A percentile compares a stretch with the other conserved stretches of the same genome.
These are phyloP conservation scores for zebrafish (Danio rerio) DNA, from an alignment of 2,113 vertebrate genomes.

Conservation along the genomic window GRCz12tu NC_133177.1:43620001-43620500, in stretches of 20 bases:
- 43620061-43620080: too few relatives aligned
- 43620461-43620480: conserved; percentile 52
- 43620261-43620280: background rate
- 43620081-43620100: too few relatives aligned
- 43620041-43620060: too few relatives aligned
- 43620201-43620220: background rate
- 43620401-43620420: conserved; percentile 11
- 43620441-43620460: conserved; percentile 42
- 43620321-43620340: conserved; percentile 20
- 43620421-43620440: conserved; percentile 22
- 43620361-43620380: conserved; percentile 15
- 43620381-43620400: conserved; percentile 30
- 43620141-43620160: too few relatives aligned
- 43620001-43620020: too few relatives aligned
- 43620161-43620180: too few relatives aligned
- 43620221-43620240: conserved; percentile 42
- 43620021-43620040: too few relatives aligned
- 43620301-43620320: conserved; percentile 34
- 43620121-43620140: too few relatives aligned
- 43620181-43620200: too few relatives aligned
- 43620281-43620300: conserved; percentile 36
- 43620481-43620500: conserved; percentile 41
- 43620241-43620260: conserved; percentile 60
- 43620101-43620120: too few relatives aligned
- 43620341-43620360: conserved; percentile 40